Evolutionary conservation across 1,140 invertebrate species (phyloP).

Genomic region (Penaeus japonicus): DNA sequence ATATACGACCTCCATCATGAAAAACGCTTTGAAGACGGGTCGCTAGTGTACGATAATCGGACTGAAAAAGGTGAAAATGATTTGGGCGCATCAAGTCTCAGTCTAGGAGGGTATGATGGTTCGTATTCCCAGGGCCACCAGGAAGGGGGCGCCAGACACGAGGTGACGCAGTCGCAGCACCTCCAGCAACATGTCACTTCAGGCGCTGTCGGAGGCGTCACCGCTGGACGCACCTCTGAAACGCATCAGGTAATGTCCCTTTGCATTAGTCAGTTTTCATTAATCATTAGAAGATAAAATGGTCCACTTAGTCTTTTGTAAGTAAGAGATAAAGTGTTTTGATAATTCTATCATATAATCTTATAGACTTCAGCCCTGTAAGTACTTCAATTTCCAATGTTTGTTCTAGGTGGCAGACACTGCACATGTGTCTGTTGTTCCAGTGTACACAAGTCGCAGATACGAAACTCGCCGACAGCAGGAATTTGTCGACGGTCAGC

Average conservation of each 20-base stretch:
- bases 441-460: constrained; percentile 22
- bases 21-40: constrained; percentile 24
- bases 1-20: constrained; percentile 44
- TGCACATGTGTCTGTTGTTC: not conserved
- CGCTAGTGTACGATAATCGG: constrained; percentile 28
- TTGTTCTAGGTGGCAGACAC: constrained; percentile 10
- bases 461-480: constrained; percentile 49
- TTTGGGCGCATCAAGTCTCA: not conserved
- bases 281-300: no score
- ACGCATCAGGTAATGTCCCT: not conserved
- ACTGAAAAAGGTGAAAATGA: constrained; percentile 37
- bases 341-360: no score
- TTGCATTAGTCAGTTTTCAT: not conserved
- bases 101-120: not conserved
- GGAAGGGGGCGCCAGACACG: not conserved
- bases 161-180: constrained; percentile 18
- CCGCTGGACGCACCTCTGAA: not conserved
- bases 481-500: constrained; percentile 51
- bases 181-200: constrained; percentile 19
- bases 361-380: no score
- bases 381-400: not conserved
- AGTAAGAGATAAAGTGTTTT: no score
- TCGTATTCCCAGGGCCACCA: not conserved
- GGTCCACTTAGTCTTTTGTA: no score
- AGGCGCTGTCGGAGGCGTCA: not conserved